phyloP scores from a whole-genome alignment of 2,113 vertebrate species.

The Seriola aureovittata region DNA sequence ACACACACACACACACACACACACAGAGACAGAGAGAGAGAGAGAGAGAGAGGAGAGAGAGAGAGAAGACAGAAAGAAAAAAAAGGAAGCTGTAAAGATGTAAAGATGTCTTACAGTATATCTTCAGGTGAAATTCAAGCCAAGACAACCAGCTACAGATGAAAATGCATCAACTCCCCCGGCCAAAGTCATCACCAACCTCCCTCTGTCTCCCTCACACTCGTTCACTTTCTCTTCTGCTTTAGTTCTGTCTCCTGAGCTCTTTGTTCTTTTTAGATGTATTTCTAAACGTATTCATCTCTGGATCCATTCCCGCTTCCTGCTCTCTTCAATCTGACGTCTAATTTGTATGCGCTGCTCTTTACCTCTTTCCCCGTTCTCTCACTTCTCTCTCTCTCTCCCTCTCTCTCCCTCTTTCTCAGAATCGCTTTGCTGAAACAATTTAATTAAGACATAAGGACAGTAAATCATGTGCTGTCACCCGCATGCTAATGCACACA shows the following conservation, averaged over 20 bases:
- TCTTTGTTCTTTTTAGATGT: slow-evolving; percentile 54
- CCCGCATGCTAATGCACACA: slow-evolving; percentile 34
- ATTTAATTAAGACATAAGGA: slow-evolving; percentile 98
- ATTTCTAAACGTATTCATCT: slow-evolving; percentile 49
- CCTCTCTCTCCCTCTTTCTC: slow-evolving; percentile 83
- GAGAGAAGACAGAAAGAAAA: not conserved
- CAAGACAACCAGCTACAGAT: slow-evolving; percentile 21
- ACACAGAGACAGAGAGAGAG: too few relatives aligned
- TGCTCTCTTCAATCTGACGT: slow-evolving; percentile 67
- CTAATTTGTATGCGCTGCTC: slow-evolving; percentile 67
- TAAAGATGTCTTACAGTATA: slow-evolving; percentile 33
- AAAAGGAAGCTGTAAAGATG: slow-evolving; percentile 30
- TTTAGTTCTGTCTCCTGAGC: slow-evolving; percentile 42
- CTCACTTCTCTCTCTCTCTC: slow-evolving; percentile 40
- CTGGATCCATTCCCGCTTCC: slow-evolving; percentile 43
- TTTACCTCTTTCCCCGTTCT: slow-evolving; percentile 44
- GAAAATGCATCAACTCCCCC: slow-evolving; percentile 24
- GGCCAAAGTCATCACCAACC: slow-evolving; percentile 19
- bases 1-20: slow-evolving; percentile 54
- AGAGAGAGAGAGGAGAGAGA: too few relatives aligned
- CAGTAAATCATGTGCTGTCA: slow-evolving; percentile 90
- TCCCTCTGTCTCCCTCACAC: slow-evolving; percentile 10
- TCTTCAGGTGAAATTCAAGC: slow-evolving; percentile 43
- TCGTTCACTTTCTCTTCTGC: slow-evolving; percentile 24
- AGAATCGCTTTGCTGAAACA: slow-evolving; percentile 94